phyloP scores from a whole-genome alignment of 2,888 invertebrate genomes.

The Aleiodes alternator region DNA sequence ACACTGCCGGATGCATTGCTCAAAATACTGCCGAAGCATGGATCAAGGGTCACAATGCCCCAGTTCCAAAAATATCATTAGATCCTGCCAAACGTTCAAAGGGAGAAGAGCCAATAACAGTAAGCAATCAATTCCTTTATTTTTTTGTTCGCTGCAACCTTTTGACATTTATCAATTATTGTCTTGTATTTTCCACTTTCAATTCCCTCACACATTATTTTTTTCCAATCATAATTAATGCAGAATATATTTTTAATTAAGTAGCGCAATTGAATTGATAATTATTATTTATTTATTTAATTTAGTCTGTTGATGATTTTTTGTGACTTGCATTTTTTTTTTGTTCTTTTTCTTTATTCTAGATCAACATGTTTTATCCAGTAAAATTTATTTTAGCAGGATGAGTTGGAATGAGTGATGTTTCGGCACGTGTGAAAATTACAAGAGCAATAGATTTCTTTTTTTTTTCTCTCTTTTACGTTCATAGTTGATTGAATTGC shows the following conservation, averaged over 20 bases:
- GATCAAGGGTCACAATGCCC: conserved; percentile 85
- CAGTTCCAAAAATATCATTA: conserved; percentile 88
- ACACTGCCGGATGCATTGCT: conserved; percentile 88
- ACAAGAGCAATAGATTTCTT: conserved; percentile 4
- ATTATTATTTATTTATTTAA: conserved; percentile 23
- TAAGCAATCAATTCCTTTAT: conserved; percentile 72
- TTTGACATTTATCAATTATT: conserved; percentile 28
- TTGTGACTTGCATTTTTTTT: conserved; percentile 29
- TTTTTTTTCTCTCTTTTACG: conserved; percentile 4
- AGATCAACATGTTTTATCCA: conserved; percentile 40
- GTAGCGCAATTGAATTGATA: conserved; percentile 13
- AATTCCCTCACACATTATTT: conserved; percentile 14
- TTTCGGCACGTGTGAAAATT: conserved; percentile 41
- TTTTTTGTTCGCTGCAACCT: conserved; percentile 12
- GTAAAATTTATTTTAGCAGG: conserved; percentile 43
- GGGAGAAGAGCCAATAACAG: conserved; percentile 79
- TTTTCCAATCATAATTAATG: background rate
- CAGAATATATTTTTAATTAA: conserved; percentile 4
- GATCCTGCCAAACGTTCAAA: conserved; percentile 85
- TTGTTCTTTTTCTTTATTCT: conserved; percentile 38
- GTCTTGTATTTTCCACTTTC: conserved; percentile 11
- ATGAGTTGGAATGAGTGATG: conserved; percentile 54
- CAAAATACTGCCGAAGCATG: conserved; percentile 89
- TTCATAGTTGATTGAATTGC: conserved; percentile 21
- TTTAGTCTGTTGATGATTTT: conserved; percentile 33